Conservation (phyloP, 2,888 invertebrate species). For the Crocallis elinguaria region DNA sequence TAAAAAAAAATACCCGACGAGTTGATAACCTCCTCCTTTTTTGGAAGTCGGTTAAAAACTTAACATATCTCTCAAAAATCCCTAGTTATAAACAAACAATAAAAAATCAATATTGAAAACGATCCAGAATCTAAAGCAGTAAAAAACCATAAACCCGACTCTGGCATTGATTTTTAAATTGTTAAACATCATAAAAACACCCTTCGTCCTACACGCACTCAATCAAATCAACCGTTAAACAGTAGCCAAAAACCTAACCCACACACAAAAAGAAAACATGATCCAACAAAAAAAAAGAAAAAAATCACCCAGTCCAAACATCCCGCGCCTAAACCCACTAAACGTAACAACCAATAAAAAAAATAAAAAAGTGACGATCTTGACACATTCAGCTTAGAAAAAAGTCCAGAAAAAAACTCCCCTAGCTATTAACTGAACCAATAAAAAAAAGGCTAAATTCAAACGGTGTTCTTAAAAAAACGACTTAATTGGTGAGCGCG, state of each 20-base stretch:
- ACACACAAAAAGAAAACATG: slow-evolving; percentile 44
- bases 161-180: slow-evolving; percentile 24
- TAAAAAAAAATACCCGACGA: no score
- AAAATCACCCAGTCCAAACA: slow-evolving; percentile 51
- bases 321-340: slow-evolving; percentile 70
- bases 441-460: slow-evolving; percentile 70
- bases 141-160: slow-evolving; percentile 11
- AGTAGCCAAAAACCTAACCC: slow-evolving; percentile 66
- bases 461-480: slow-evolving; percentile 62
- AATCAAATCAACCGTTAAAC: slow-evolving; percentile 70
- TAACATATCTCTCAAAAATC: no score
- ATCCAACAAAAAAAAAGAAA: slow-evolving; percentile 42
- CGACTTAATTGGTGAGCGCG: slow-evolving; percentile 76
- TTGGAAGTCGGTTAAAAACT: no score
- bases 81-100: slow-evolving; percentile 3
- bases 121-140: slow-evolving; percentile 15
- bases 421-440: slow-evolving; percentile 65
- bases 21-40: no score
- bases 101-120: slow-evolving; percentile 14
- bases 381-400: slow-evolving; percentile 62
- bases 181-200: slow-evolving; percentile 48
- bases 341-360: slow-evolving; percentile 59
- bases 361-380: slow-evolving; percentile 60
- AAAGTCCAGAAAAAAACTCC: slow-evolving; percentile 69
- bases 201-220: slow-evolving; percentile 32